Evolutionary conservation across 2,113 vertebrate genomes (phyloP).

Genomic region (Mixornis gularis): DNA sequence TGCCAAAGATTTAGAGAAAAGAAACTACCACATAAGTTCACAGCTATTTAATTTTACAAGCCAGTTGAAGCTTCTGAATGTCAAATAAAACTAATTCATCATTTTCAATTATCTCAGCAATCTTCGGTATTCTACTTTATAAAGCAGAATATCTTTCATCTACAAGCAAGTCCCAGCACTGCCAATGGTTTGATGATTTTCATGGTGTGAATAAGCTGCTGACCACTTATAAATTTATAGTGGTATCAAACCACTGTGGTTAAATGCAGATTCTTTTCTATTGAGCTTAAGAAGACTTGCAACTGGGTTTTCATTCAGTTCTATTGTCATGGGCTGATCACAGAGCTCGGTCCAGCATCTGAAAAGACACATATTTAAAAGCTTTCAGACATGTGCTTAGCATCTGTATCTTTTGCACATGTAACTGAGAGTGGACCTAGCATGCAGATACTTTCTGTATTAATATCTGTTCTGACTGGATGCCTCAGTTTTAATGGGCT

Average conservation of each 20-base stretch:
- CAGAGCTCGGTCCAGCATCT: not conserved
- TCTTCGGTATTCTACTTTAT: not conserved
- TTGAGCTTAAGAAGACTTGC: not conserved
- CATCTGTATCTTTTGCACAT: not conserved
- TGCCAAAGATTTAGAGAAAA: not conserved
- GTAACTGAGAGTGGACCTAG: not conserved
- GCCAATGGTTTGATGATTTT: not conserved
- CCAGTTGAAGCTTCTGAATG: not conserved
- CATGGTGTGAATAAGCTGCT: not conserved
- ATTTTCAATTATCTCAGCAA: not conserved
- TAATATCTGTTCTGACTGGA: not conserved
- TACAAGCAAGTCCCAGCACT: not conserved
- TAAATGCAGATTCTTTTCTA: not conserved
- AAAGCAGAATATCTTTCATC: not conserved
- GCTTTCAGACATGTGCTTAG: not conserved
- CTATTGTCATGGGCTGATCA: not conserved
- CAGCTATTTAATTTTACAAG: not conserved
- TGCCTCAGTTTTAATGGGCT: not conserved
- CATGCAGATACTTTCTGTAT: not conserved
- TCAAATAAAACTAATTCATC: not conserved
- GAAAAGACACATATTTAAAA: not conserved
- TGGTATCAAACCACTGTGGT: not conserved
- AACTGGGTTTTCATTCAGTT: not conserved
- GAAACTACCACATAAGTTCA: not conserved
- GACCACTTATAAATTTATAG: not conserved